phyloP scores from a whole-genome alignment of 2,888 invertebrate species.

The Drosophila histrio region DNA sequence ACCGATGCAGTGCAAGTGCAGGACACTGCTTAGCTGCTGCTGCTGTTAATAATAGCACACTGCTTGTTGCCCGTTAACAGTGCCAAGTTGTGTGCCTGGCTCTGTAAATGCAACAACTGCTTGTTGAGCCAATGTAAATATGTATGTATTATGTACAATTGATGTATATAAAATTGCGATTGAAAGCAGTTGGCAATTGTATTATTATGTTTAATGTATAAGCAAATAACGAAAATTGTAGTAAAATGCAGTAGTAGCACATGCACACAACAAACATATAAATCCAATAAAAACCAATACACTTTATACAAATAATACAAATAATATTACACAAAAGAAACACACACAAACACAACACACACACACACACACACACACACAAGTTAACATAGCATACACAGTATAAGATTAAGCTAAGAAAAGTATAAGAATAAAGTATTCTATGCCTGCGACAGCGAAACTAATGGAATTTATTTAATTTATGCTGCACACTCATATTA shows the following conservation, averaged over 20 bases:
- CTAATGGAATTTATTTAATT: constrained; percentile 29
- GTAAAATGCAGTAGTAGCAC: neutral
- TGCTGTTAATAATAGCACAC: neutral
- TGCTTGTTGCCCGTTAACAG: neutral
- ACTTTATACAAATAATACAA: neutral
- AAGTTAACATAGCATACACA: constrained; percentile 14
- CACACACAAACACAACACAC: constrained; percentile 1
- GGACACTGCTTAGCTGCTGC: neutral
- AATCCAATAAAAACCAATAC: neutral
- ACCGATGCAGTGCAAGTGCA: neutral
- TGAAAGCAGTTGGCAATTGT: constrained; percentile 1
- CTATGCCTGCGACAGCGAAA: constrained; percentile 24
- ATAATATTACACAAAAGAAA: neutral
- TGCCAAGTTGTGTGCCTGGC: neutral
- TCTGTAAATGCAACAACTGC: neutral
- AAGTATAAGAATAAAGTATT: constrained; percentile 31
- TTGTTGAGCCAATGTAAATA: constrained; percentile 8
- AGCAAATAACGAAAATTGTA: constrained; percentile 3
- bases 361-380: constrained; percentile 11
- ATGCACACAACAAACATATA: neutral
- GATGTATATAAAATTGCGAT: constrained; percentile 6
- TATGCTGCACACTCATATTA: neutral
- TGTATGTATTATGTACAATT: constrained; percentile 4
- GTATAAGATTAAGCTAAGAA: constrained; percentile 18
- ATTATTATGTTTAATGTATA: constrained; percentile 8